Percentiles rank a stretch among this genome's conserved stretches.
These are phyloP conservation scores for Orthonevra nobilis DNA, from an alignment of 2,888 invertebrate genomes.

Conservation along the genomic window DNA sequence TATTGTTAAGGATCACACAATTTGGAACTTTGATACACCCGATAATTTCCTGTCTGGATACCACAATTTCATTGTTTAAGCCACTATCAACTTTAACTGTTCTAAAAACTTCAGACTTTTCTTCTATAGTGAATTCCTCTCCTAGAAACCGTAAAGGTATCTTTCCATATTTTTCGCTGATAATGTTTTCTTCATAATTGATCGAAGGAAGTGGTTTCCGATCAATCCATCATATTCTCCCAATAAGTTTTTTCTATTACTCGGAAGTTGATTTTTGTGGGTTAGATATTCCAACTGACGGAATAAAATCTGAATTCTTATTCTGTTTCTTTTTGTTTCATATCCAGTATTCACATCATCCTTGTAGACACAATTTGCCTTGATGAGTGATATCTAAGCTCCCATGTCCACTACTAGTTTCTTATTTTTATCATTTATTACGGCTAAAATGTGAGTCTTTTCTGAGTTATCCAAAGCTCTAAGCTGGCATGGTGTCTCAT, in stretches of 20 bases:
- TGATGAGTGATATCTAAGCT: no score
- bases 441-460: neutral
- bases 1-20: slow-evolving; percentile 1
- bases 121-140: neutral
- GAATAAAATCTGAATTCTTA: neutral
- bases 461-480: neutral
- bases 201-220: slow-evolving; percentile 1
- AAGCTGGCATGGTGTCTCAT: neutral
- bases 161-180: neutral
- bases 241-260: slow-evolving; percentile 7
- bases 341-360: neutral
- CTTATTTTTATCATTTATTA: neutral
- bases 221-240: no score
- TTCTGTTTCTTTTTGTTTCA: neutral
- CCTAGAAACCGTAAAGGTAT: slow-evolving; percentile 2
- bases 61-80: slow-evolving; percentile 7
- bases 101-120: slow-evolving; percentile 4
- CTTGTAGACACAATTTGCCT: neutral
- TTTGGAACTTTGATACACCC: slow-evolving; percentile 5
- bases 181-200: slow-evolving; percentile 4
- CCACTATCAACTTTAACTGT: slow-evolving; percentile 3
- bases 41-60: neutral
- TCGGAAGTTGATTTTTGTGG: slow-evolving; percentile 4
- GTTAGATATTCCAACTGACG: neutral
- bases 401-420: neutral